Percentiles rank a stretch among this genome's conserved stretches.
Evolutionary conservation across 1,140 invertebrate genomes (phyloP).

Genomic region (Anthonomus grandis): DNA sequence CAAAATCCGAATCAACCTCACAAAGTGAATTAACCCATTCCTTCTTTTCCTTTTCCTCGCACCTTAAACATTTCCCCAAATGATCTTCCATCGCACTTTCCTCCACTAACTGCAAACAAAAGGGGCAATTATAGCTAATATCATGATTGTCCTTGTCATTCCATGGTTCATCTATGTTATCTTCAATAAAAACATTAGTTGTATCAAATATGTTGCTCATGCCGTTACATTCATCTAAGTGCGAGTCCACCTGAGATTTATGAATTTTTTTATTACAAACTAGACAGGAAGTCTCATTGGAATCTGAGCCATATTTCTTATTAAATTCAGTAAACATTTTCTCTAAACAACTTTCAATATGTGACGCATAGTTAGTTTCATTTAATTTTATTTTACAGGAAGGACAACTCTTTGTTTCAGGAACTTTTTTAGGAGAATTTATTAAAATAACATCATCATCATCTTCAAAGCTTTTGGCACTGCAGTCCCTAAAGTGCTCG

Average conservation of each 20-base stretch:
- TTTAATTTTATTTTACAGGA: conserved; percentile 52
- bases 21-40: not conserved
- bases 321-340: conserved; percentile 48
- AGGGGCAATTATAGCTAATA: conserved; percentile 37
- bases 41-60: not conserved
- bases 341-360: conserved; percentile 56
- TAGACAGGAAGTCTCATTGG: conserved; percentile 52
- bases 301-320: conserved; percentile 32
- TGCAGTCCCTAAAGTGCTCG: conserved; percentile 49
- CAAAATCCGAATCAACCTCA: not conserved
- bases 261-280: conserved; percentile 57
- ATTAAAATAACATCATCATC: conserved; percentile 8
- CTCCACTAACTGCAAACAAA: conserved; percentile 35
- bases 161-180: conserved; percentile 16
- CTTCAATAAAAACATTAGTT: conserved; percentile 9
- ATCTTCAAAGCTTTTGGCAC: conserved; percentile 32
- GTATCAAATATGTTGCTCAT: conserved; percentile 36
- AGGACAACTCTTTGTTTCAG: conserved; percentile 49
- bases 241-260: conserved; percentile 53
- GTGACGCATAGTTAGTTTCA: conserved; percentile 49
- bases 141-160: conserved; percentile 16
- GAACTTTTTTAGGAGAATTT: not conserved
- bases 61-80: conserved; percentile 35
- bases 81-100: conserved; percentile 38
- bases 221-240: conserved; percentile 59